Base-by-base conservation (phyloP, 2,113 vertebrate species). In the Crocuta crocuta region DNA sequence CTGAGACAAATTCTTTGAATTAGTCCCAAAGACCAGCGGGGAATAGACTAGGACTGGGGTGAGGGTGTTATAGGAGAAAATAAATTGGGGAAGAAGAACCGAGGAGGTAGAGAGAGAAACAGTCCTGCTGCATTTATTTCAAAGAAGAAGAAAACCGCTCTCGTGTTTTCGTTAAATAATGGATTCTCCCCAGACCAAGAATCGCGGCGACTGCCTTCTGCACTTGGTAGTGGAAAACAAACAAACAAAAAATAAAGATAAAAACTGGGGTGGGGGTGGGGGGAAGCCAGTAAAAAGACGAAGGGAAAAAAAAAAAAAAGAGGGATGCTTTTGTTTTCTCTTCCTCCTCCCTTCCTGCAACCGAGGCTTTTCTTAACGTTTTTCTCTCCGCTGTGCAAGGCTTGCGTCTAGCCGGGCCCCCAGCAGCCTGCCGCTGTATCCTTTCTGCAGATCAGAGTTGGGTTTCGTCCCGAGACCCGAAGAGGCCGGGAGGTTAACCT, bases 401-500 rank as follows among this genome's bases (percentile, higher is more conserved):
- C 31, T 15, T 26, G 28, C 1, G 28, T 35, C 17, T 3, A 83
- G 76, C 48, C 1, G 0, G 35, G 33, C 3, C 7, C 6, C 13
- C 39, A 43, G 24, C 12, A 31, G 26, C 13, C 24, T 24, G 33
- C 4, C 45, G 3, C 45, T 1, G 1, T 2, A 81, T 79, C 45
- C 26, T 5, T 55, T 35, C 45, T 43, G 6, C 17, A 13, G 63
- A 48, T 8, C 19, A 3, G 11, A 21, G 11, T 0, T 13, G 10
- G 1, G 24, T 73, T 89, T 24, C 39, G 43, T 16, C 2, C 1
- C 0, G 1, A 35, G 71, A 61, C 21, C 11, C 5, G 1, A 15
- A n/a, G 9, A 6, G 28, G 24, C 5, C 4, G 10, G 55, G 26
- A 71, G 33, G 33, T 63, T 7, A 35, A 39, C 24, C n/a, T 55